A percentile compares a stretch with the other conserved stretches of the same genome.
These are phyloP conservation scores for Rhaphigaster nebulosa DNA, from an alignment of 2,888 invertebrate genomes.

Conservation along the genomic window DNA sequence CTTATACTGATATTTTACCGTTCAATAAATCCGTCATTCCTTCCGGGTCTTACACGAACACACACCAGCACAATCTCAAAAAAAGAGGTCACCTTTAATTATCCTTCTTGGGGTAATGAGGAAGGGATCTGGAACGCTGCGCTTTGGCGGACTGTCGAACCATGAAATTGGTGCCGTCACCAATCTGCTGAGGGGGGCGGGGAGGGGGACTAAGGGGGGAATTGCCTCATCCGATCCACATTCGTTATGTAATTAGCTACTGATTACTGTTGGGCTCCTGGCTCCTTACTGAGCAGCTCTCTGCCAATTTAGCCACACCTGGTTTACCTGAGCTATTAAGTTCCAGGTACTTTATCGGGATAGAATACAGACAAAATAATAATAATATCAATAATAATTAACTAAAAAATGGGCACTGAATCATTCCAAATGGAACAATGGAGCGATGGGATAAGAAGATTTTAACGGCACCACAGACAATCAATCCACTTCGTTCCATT, in stretches of 20 bases:
- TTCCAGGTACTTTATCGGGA: neutral
- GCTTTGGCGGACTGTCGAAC: neutral
- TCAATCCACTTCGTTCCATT: no score
- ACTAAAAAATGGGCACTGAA: no score
- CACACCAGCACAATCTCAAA: neutral
- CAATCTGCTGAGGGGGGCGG: neutral
- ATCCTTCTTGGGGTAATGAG: neutral
- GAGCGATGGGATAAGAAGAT: no score
- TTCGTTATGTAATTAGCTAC: neutral
- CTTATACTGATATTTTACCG: neutral
- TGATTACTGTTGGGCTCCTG: neutral
- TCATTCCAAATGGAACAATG: no score
- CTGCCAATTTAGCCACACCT: neutral
- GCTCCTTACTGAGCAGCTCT: neutral
- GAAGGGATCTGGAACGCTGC: neutral
- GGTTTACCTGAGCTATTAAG: no score
- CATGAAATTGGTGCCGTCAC: conserved; percentile 18
- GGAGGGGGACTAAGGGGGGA: neutral
- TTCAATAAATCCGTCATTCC: neutral
- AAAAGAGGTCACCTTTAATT: neutral
- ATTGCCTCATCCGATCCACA: neutral
- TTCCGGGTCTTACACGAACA: neutral
- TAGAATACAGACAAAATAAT: no score
- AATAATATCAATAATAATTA: no score
- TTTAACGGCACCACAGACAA: no score